phyloP scores from a whole-genome alignment of 2,113 vertebrate genomes.

The Australoheros scitulus region DNA sequence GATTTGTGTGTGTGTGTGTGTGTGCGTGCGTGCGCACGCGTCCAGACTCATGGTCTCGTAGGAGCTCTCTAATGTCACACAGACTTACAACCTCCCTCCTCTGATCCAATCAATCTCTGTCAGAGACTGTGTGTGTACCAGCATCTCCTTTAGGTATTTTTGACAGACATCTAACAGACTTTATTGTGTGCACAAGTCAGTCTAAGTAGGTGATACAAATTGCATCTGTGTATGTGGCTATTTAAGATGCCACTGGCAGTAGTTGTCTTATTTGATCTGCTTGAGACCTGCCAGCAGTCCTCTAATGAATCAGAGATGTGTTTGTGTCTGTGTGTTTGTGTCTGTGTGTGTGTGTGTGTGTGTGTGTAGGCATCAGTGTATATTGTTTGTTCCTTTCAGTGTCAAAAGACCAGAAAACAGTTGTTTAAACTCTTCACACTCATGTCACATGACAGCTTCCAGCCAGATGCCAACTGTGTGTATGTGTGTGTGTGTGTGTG shows the following conservation, averaged over 20 bases:
- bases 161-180: conserved; percentile 53
- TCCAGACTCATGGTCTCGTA: conserved; percentile 33
- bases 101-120: conserved; percentile 56
- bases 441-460: conserved; percentile 26
- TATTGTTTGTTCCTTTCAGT: conserved; percentile 3
- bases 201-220: conserved; percentile 26
- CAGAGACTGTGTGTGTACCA: conserved; percentile 1
- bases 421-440: conserved; percentile 38
- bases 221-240: conserved; percentile 2
- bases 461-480: conserved; percentile 23
- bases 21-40: not conserved
- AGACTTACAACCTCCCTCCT: conserved; percentile 45
- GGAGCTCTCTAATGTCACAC: conserved; percentile 60
- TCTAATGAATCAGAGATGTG: conserved; percentile 39
- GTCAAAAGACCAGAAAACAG: conserved; percentile 12
- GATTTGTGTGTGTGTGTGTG: conserved; percentile 32
- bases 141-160: conserved; percentile 31
- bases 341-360: not conserved
- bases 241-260: conserved; percentile 20
- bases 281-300: conserved; percentile 41
- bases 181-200: conserved; percentile 15
- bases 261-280: conserved; percentile 14
- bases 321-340: not conserved
- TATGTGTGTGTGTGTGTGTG: conserved; percentile 1
- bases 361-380: not conserved